A percentile compares a stretch with the other conserved stretches of the same genome.
Evolutionary conservation across 2,888 invertebrate species (phyloP).

Genomic region (Hypomecis punctinalis): DNA sequence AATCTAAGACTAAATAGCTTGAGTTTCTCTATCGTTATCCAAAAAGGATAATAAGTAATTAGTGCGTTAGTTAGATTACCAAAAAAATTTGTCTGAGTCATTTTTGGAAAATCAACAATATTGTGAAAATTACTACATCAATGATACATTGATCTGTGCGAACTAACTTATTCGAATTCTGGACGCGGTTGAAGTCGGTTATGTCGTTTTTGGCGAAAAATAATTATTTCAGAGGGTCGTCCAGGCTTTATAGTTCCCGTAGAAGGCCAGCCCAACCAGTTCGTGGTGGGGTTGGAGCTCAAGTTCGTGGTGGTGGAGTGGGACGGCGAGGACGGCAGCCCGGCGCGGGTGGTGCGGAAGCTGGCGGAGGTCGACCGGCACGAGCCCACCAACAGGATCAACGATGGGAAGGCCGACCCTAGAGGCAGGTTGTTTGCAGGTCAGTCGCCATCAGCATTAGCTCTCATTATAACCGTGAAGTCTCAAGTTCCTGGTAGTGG

Average conservation of each 20-base stretch:
- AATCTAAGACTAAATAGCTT: too few species aligned
- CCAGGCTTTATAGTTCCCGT: slow-evolving; percentile 87
- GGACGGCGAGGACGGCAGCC: slow-evolving; percentile 85
- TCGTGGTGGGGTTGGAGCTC: slow-evolving; percentile 87
- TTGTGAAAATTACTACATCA: too few species aligned
- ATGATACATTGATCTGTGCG: too few species aligned
- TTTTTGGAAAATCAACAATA: too few species aligned
- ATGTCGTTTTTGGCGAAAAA: background rate
- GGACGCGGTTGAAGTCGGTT: background rate
- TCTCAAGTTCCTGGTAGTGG: slow-evolving; percentile 77
- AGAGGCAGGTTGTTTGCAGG: slow-evolving; percentile 90
- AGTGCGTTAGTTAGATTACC: too few species aligned
- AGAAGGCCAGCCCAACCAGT: slow-evolving; percentile 85
- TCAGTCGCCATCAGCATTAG: slow-evolving; percentile 38
- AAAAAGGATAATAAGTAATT: too few species aligned
- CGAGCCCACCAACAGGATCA: slow-evolving; percentile 86
- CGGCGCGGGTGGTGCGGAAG: slow-evolving; percentile 71
- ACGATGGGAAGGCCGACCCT: slow-evolving; percentile 92
- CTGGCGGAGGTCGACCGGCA: slow-evolving; percentile 85
- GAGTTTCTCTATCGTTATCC: too few species aligned
- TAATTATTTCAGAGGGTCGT: slow-evolving; percentile 61
- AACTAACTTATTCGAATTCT: too few species aligned
- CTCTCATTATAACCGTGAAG: too few species aligned
- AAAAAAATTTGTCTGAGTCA: too few species aligned
- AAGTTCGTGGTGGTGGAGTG: slow-evolving; percentile 87